phyloP scores from a whole-genome alignment of 2,888 invertebrate genomes.

The Caenorhabditis sp. region DNA sequence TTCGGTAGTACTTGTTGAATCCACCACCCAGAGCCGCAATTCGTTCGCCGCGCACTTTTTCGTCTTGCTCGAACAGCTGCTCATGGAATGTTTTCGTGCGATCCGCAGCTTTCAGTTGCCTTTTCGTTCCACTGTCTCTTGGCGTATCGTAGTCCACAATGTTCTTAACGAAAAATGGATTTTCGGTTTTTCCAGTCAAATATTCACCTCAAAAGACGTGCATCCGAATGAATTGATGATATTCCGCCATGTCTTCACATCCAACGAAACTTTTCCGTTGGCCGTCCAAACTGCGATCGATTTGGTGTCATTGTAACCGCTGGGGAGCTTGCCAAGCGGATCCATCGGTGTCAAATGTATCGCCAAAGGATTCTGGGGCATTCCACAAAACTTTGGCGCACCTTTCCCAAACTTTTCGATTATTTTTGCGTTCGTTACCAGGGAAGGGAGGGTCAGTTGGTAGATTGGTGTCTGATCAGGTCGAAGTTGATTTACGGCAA shows the following conservation, averaged over 20 bases:
- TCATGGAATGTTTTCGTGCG: slow-evolving; percentile 60
- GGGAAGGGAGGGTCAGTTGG: slow-evolving; percentile 68
- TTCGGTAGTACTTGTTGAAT: slow-evolving; percentile 57
- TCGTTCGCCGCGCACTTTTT: slow-evolving; percentile 41
- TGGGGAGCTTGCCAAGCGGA: slow-evolving; percentile 67
- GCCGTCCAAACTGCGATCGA: slow-evolving; percentile 72
- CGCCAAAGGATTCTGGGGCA: slow-evolving; percentile 37
- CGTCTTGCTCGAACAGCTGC: slow-evolving; percentile 54
- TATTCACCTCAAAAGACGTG: slow-evolving; percentile 62
- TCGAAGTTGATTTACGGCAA: slow-evolving; percentile 60
- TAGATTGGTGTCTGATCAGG: slow-evolving; percentile 68
- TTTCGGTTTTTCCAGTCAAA: too few species aligned
- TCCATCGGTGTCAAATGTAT: slow-evolving; percentile 70
- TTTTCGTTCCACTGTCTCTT: slow-evolving; percentile 58
- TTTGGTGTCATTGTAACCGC: slow-evolving; percentile 71
- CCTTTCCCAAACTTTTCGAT: slow-evolving; percentile 60
- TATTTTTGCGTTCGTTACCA: slow-evolving; percentile 52
- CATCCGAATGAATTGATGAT: slow-evolving; percentile 58
- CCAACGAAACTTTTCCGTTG: slow-evolving; percentile 62
- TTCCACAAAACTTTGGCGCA: slow-evolving; percentile 54
- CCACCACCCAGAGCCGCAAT: slow-evolving; percentile 65
- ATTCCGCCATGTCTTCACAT: slow-evolving; percentile 37
- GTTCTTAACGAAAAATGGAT: too few species aligned
- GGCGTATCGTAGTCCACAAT: slow-evolving; percentile 68
- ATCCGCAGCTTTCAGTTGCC: slow-evolving; percentile 64